Evolutionary conservation across 2,797 vertebrate genomes (phyloP), one percentile per base, ranked within the genome.

Genomic region (Pogonophryne albipinna): DNA sequence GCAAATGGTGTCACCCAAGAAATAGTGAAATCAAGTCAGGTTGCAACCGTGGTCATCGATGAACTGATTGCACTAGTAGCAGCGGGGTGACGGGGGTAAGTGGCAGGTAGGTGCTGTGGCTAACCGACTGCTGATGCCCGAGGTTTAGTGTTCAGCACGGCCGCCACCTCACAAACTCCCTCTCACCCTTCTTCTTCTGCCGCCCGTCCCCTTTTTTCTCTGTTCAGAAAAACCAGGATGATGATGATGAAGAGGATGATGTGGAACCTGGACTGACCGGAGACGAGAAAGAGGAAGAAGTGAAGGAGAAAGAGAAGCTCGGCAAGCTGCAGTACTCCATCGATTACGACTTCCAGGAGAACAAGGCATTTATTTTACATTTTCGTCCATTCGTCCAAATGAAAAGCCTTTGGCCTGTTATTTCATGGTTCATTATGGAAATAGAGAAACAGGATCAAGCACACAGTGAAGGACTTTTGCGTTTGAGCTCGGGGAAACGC

Each of bases 261-360:
- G 95, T 97, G 0, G 98, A 98, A 79, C 96, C 93, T 0, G 98
- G 96, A 15, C 93, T 97, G 87, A 97, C 97, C 0, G 98, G 97
- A 59, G 98, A 97, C 1, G 98, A 97, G 88, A 97, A 97, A 0
- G 97, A 99, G 86, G 97, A 97, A 1, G 98, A 99, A 74, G 97
- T 97, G 78, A 98, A 99, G 89, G 97, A 98, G 85, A 97, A 98
- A 71, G 98, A 98, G 0, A 98, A 99, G 90, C 94, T 99, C 19
- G 98, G 98, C 61, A 99, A 99, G 88, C 90, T 99, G 83, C 98
- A 99, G 91, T 99, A 98, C 91, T 99, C 98, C 0, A 92, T 99
- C 67, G 98, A 99, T 87, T 99, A 99, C 0, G 98, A 99, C 79
- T 99, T 99, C 90, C 96, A 97, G 88, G 96, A 97, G 4, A 98